Evolutionary conservation across 2,888 invertebrate genomes (phyloP), one percentile per base, ranked within the genome.

Genomic region (Melanostoma mellinum): DNA sequence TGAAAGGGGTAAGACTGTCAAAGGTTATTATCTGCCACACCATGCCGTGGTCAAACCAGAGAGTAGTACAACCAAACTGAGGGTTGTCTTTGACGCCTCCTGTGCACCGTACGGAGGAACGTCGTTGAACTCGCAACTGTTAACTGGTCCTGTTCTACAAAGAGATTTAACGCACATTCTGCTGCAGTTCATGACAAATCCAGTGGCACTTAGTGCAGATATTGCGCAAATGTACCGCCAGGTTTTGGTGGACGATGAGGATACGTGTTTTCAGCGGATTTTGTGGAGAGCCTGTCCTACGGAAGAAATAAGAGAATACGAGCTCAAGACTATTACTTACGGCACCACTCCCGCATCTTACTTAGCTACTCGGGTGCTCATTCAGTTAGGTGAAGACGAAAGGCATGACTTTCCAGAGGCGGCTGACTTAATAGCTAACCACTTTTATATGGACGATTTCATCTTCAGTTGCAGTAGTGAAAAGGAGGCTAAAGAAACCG

Each of bases 211-310:
- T 40, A 58, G 56, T n/a, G 76, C 85, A 0, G 69, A 80, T 40
- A 81, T 85, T 20, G 77, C 74, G 6, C 80, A 85, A 44, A 85
- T 85, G 85, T 80, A 77, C 40, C 46, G 73, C 2, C 78, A 79
- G 33, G 69, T 85, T 9, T 55, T 52, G 32, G 75, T 79, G 9
- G 40, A n/a, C 42, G 36, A 38, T 3, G 38, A 56, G 4, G 73
- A 73, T 36, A 50, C 58, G 42, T 8, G 44, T 42, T 82, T 44
- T 73, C 85, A 82, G 32, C 79, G 72, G 35, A 79, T 85, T 53
- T 53, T 85, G 5, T 85, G 80, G 74, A 52, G 77, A 6, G 36
- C 9, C 32, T 58, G 8, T 2, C 10, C 52, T 4, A 10, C 4
- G 20, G 71, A 77, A 33, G 61, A 65, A 6, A 74, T 80, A 50